phyloP scores from a whole-genome alignment of 37 sponge, comb jelly and placozoan genomes.

The Crambe crambe region DNA sequence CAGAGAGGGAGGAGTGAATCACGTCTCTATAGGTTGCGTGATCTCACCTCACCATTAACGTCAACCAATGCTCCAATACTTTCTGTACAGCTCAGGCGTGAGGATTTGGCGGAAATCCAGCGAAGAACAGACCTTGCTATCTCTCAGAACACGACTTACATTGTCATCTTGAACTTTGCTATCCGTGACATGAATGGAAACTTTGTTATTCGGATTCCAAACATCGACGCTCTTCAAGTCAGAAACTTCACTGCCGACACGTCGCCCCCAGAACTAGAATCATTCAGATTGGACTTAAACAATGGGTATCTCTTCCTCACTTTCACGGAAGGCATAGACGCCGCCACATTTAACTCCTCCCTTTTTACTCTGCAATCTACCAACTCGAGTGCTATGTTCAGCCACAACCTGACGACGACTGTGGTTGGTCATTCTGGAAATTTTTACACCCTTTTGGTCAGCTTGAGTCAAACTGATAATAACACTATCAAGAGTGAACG shows the following conservation, averaged over 20 bases:
- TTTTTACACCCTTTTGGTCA: background rate
- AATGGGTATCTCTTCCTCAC: slow-evolving; percentile 45
- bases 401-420: slow-evolving; percentile 15
- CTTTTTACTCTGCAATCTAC: slow-evolving; percentile 37
- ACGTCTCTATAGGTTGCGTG: background rate
- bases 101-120: slow-evolving; percentile 35
- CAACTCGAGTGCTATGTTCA: background rate
- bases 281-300: slow-evolving; percentile 65
- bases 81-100: background rate
- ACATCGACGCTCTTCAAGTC: slow-evolving; percentile 64
- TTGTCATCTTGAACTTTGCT: slow-evolving; percentile 72
- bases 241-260: slow-evolving; percentile 74
- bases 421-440: background rate
- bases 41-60: background rate
- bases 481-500: slow-evolving; percentile 20
- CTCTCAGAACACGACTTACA: slow-evolving; percentile 48
- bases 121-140: slow-evolving; percentile 21
- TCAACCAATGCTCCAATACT: slow-evolving; percentile 38
- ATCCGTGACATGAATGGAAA: slow-evolving; percentile 79
- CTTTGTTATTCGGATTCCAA: slow-evolving; percentile 50
- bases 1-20: slow-evolving; percentile 29
- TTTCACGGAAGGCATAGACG: slow-evolving; percentile 64
- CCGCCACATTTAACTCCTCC: background rate
- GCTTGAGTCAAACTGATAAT: background rate
- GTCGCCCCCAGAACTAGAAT: slow-evolving; percentile 61